A percentile compares a stretch with the other conserved stretches of the same genome.
Conservation (phyloP, 2,113 vertebrate genomes). For the Anthoscopus minutus region DNA sequence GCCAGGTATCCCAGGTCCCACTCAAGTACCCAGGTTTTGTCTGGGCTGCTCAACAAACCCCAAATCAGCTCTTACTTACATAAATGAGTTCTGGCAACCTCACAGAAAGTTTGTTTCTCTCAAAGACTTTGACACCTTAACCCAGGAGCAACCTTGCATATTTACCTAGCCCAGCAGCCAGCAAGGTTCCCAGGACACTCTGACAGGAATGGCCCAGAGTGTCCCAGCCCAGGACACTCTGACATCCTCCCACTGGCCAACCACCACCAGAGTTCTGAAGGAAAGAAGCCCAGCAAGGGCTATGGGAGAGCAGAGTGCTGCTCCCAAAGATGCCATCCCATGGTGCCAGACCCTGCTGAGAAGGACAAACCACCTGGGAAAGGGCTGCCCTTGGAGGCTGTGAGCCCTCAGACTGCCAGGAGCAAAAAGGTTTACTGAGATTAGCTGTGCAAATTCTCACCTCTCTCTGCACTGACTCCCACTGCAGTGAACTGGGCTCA, state of each 20-base stretch:
- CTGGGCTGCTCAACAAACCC: background rate
- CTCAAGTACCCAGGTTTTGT: background rate
- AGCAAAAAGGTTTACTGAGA: background rate
- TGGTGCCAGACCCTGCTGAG: background rate
- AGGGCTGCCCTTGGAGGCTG: background rate
- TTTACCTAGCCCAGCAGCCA: background rate
- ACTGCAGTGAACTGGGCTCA: background rate
- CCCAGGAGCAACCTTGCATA: background rate
- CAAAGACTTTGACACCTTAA: background rate
- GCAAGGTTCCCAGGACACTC: no score
- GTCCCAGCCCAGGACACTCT: background rate
- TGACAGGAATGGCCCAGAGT: background rate
- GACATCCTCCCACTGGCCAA: accelerated
- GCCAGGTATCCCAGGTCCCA: background rate
- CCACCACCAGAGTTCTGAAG: background rate
- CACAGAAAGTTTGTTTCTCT: background rate
- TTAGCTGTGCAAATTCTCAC: background rate
- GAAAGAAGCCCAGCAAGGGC: background rate
- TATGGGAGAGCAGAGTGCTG: background rate
- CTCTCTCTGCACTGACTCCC: background rate
- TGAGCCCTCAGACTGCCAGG: background rate
- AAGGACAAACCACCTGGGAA: background rate
- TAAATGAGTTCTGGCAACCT: background rate
- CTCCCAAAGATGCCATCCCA: background rate
- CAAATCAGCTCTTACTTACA: background rate